These are phyloP conservation scores for Rhyacophila brunnea DNA, from an alignment of 1,140 invertebrate genomes.

Conservation along the genomic window DNA sequence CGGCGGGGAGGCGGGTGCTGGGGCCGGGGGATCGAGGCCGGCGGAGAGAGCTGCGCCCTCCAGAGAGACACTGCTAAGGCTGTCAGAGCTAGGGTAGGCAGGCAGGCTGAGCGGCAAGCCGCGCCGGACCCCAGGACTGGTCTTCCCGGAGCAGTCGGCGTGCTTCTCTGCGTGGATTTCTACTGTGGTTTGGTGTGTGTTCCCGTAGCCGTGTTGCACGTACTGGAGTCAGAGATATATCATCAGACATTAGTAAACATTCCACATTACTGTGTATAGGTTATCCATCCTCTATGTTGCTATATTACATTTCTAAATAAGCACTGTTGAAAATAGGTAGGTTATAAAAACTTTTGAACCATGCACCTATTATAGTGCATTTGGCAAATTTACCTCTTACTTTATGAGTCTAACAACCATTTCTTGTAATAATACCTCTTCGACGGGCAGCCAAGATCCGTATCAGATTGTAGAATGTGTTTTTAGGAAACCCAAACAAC, in stretches of 20 bases:
- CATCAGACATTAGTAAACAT: neutral
- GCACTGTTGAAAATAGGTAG: no score
- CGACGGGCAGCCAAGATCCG: no score
- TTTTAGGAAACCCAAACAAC: no score
- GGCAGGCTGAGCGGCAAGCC: slow-evolving; percentile 54
- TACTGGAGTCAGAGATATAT: slow-evolving; percentile 19
- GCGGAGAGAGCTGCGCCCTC: slow-evolving; percentile 53
- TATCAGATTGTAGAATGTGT: no score
- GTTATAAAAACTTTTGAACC: no score
- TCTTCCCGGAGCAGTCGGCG: slow-evolving; percentile 35
- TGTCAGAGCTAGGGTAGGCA: slow-evolving; percentile 61
- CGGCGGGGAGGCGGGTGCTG: slow-evolving; percentile 58
- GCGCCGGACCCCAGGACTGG: slow-evolving; percentile 29
- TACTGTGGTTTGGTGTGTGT: slow-evolving; percentile 59
- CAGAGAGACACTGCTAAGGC: slow-evolving; percentile 55
- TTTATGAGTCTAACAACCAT: no score
- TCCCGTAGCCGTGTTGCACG: slow-evolving; percentile 42
- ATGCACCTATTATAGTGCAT: no score
- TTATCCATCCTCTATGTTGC: no score
- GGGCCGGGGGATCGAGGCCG: slow-evolving; percentile 53
- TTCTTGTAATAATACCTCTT: no score
- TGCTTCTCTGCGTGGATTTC: slow-evolving; percentile 60
- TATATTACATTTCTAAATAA: no score
- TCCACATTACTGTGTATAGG: no score
- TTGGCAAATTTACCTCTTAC: no score